Conservation (phyloP, 1,140 invertebrate genomes). For the Zeugodacus cucurbitae region DNA sequence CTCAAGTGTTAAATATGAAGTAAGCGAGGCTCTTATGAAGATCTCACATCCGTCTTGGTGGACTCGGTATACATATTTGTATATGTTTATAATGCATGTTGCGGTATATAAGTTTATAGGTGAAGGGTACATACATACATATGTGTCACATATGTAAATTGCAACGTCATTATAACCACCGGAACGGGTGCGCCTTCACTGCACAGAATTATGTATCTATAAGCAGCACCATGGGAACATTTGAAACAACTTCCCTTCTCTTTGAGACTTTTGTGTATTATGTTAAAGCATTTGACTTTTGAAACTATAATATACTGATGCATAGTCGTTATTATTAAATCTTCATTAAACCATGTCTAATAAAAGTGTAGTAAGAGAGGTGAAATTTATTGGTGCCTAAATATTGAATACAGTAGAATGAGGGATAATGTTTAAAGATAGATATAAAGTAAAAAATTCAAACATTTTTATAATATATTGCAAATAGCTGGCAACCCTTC, state of each 20-base stretch:
- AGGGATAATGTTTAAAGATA: too few relatives aligned
- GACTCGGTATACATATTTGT: not conserved
- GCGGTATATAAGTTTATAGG: too few relatives aligned
- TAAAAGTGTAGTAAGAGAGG: too few relatives aligned
- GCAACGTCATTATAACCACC: not conserved
- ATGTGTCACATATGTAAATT: not conserved
- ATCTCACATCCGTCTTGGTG: not conserved
- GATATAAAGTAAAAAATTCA: too few relatives aligned
- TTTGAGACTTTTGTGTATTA: not conserved
- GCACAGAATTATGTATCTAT: not conserved
- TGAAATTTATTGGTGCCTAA: too few relatives aligned
- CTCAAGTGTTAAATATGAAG: slow-evolving; percentile 20
- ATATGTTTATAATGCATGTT: not conserved
- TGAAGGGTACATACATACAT: not conserved
- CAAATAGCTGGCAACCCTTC: too few relatives aligned
- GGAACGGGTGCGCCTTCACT: not conserved
- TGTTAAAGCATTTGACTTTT: too few relatives aligned
- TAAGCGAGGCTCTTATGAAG: not conserved
- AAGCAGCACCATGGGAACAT: not conserved
- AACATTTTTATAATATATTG: too few relatives aligned
- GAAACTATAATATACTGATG: too few relatives aligned
- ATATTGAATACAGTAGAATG: too few relatives aligned
- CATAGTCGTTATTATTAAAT: too few relatives aligned
- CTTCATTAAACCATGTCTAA: too few relatives aligned
- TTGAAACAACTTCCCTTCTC: not conserved